phyloP scores from a whole-genome alignment of 2,797 vertebrate genomes.

The Acropternis orthonyx region DNA sequence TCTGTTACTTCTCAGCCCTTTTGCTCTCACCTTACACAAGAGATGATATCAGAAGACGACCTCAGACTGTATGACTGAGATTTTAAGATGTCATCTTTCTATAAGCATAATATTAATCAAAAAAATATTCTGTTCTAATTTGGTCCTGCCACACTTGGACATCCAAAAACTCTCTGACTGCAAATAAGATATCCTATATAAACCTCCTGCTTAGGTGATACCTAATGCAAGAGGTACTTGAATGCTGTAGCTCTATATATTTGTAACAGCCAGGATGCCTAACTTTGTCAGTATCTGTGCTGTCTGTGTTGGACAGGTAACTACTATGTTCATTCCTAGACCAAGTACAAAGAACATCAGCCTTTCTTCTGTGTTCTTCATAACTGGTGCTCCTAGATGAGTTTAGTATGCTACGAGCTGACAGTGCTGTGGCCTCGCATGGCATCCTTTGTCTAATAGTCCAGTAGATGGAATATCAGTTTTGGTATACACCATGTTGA shows the following conservation, averaged over 20 bases:
- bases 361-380: neutral
- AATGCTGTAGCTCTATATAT: neutral
- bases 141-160: neutral
- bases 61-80: neutral
- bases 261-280: neutral
- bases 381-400: neutral
- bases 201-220: neutral
- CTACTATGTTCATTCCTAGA: neutral
- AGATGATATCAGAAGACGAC: neutral
- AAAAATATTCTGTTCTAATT: neutral
- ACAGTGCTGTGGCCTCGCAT: neutral
- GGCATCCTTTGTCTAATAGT: neutral
- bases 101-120: neutral
- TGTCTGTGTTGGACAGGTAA: neutral
- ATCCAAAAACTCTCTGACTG: neutral
- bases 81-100: neutral
- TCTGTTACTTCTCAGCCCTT: neutral
- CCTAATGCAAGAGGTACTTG: neutral
- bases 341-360: neutral
- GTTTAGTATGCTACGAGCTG: neutral
- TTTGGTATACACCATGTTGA: neutral
- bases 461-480: neutral
- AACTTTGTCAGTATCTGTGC: neutral
- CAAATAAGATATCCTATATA: neutral
- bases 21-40: neutral